Conservation (phyloP, 1,140 invertebrate species). For the Lanistes nyassanus region DNA sequence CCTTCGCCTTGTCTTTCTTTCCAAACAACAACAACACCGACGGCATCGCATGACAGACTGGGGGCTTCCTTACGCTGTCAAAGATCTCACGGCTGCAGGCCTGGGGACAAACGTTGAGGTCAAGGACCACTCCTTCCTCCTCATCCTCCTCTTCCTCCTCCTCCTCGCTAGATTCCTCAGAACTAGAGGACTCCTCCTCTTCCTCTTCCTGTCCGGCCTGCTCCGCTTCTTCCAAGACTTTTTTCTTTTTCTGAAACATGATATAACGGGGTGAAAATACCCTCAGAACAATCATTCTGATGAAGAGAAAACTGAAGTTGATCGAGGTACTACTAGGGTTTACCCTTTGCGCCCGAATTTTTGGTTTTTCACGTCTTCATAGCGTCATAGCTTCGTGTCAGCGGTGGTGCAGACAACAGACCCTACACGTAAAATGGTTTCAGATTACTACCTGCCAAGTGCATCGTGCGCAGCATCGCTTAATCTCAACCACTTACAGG, state of each 20-base stretch:
- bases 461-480: no score
- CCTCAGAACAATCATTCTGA: neutral
- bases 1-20: neutral
- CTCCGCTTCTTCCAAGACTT: neutral
- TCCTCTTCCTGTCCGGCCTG: neutral
- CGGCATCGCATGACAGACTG: no score
- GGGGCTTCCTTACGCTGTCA: neutral
- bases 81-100: neutral
- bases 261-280: neutral
- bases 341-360: no score
- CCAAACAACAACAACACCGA: neutral
- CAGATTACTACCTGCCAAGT: no score
- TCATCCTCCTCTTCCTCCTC: conserved; percentile 10
- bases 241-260: neutral
- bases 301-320: neutral
- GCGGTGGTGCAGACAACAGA: no score
- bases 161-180: neutral
- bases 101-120: conserved; percentile 3
- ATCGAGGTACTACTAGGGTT: neutral
- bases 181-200: neutral
- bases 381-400: no score
- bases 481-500: no score
- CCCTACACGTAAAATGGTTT: no score
- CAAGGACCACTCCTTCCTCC: neutral
- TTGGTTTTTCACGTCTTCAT: no score